Conservation (phyloP, 2,113 vertebrate species). For the Platysternon megacephalum region DNA sequence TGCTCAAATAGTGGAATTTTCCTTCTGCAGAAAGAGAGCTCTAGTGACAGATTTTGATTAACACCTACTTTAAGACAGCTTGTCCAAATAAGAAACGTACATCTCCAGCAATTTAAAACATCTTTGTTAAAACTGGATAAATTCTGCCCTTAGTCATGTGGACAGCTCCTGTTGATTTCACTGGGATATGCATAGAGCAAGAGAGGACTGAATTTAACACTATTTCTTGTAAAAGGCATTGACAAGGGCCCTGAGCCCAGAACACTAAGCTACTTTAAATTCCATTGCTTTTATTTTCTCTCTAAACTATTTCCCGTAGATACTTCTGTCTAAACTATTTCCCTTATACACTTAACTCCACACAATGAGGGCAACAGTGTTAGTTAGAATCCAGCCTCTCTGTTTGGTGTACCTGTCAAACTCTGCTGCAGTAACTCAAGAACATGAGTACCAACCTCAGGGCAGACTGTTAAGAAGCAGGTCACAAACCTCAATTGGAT, state of each 20-base stretch:
- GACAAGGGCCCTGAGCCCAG: accelerated
- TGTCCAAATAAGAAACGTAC: not conserved
- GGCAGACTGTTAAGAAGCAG: not conserved
- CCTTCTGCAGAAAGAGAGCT: not conserved
- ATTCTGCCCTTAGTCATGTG: not conserved
- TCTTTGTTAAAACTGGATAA: not conserved
- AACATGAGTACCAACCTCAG: not conserved
- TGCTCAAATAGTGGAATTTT: not conserved
- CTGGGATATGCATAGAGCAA: not conserved
- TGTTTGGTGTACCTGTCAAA: not conserved
- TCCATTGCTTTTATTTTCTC: not conserved
- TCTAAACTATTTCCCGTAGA: not conserved
- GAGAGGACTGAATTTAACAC: not conserved
- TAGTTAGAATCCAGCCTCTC: not conserved
- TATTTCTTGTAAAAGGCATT: not conserved
- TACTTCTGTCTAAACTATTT: not conserved
- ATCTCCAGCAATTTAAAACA: not conserved
- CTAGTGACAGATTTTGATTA: not conserved
- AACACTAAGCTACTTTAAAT: not conserved
- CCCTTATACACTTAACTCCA: not conserved
- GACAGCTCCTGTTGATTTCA: not conserved
- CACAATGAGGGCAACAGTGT: not conserved
- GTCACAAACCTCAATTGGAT: not conserved
- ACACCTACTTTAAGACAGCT: not conserved
- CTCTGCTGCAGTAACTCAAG: not conserved